Conservation (phyloP, 2,113 vertebrate species). For the Hepsetus odoe region DNA sequence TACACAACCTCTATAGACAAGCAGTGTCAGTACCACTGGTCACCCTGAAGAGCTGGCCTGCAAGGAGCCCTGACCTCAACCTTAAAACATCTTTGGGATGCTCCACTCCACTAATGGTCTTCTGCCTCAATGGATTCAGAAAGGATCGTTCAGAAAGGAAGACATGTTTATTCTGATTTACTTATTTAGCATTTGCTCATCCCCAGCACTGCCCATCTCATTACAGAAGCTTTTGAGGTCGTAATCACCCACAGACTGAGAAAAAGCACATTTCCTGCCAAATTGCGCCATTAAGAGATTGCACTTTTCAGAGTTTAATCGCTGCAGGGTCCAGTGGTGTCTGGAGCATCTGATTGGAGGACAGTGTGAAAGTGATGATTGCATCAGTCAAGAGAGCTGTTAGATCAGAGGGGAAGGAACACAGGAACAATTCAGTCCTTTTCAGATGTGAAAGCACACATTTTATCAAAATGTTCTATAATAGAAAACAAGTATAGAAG, state of each 20-base stretch:
- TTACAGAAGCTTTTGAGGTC: conserved; percentile 18
- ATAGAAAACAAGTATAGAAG: background rate
- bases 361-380: conserved; percentile 23
- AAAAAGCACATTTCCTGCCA: conserved; percentile 32
- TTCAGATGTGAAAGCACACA: conserved; percentile 3
- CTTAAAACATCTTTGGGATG: too few species aligned
- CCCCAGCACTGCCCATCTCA: background rate
- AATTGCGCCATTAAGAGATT: conserved; percentile 16
- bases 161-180: background rate
- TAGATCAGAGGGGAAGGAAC: conserved; percentile 6
- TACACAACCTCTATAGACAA: too few species aligned
- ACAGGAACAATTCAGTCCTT: background rate
- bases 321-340: conserved; percentile 14
- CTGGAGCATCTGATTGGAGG: conserved; percentile 23
- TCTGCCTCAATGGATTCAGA: too few species aligned
- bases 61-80: too few species aligned
- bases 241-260: conserved; percentile 35
- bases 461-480: background rate
- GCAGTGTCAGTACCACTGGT: too few species aligned
- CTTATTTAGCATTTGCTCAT: conserved; percentile 12
- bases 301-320: conserved; percentile 20
- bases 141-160: background rate
- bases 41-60: too few species aligned
- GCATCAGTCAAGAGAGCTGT: background rate
- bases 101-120: too few species aligned